Base-by-base conservation (phyloP, 2,888 invertebrate genomes). In the Beris chalybata region DNA sequence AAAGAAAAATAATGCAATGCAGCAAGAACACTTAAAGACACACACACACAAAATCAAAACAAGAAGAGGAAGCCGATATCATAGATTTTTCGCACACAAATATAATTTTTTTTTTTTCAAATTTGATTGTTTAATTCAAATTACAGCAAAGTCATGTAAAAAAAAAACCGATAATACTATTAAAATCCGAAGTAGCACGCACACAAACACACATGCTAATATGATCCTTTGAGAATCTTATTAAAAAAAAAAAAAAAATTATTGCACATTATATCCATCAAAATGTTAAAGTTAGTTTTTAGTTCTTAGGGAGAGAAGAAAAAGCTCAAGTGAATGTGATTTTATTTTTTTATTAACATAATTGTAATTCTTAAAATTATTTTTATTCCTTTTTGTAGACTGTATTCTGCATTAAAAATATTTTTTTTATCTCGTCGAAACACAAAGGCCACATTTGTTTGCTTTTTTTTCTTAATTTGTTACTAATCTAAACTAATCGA, bases 251-350 rank as follows among this genome's bases (percentile, higher is more conserved):
- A n/a, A n/a, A n/a, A n/a, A n/a, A n/a, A n/a, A n/a, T n/a, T n/a
- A 38, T 7, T 38, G 38, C 38, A 38, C 38, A 38, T 38, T 38
- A 38, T 38, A 38, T 38, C 38, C 15, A 48, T 15, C n/a, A 12
- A 48, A 48, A 48, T 48, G 48, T 15, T 15, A 6, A 13, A 48
- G n/a, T n/a, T 48, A 15, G n/a, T 48, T 29, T 38, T 63, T 63
- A 63, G 63, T 53, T 55, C 4, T 55, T 56, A 65, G 56, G 11
- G 47, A 53, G 58, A 65, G 58, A 54, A 58, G 55, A 54, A 59
- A 58, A 61, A 66, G 66, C 66, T 61, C 66, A 66, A 66, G 66
- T 66, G 61, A 66, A 66, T 66, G 66, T 66, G 66, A 66, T 66
- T 66, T 59, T 32, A 61, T 47, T 56, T 55, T 66, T 61, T 66